Evolutionary conservation across 2,888 invertebrate genomes (phyloP), one percentile per base, ranked within the genome.

Genomic region (Shargacucullia verbasci): DNA sequence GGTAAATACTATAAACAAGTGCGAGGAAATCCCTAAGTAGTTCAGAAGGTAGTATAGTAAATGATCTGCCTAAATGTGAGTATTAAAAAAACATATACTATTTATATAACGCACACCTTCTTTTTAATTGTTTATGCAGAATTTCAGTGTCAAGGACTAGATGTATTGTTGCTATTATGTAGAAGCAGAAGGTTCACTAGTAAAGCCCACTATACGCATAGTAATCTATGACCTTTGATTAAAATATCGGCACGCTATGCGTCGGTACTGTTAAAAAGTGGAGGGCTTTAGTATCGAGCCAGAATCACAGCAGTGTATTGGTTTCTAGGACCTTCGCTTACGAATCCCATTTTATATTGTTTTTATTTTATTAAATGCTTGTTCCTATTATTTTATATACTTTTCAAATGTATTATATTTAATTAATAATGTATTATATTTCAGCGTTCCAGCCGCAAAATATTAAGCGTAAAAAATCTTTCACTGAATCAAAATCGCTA

Each of bases 1-100:
- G 20, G 4, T 4, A 20, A 20, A 20, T 4, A 2, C 20, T 20
- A 20, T 4, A 2, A 20, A 20, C 12, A 7, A n/a, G 34, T 35
- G 34, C 12, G 38, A 20, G 46, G n/a, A 9, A 2, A 11, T 47
- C 25, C 29, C 59, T 12, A 20, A 6, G 12, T 34, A 34, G 5
- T 34, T 12, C 12, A 34, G 34, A 34, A 34, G 34, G 12, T 8
- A 9, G 35, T 8, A 5, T 35, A 9, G 14, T 13, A 35, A 35
- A 35, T 9, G 14, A 9, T 14, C 14, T 37, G 29, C 11, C 11
- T 47, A 31, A 2, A 44, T 39, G 61, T 61, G 61, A 61, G 61
- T 63, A 61, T 31, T 43, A 25, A 54, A 50, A 43, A 0, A 15
- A 4, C 25, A 7, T 29, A 25, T 29, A 11, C 29, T 40, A 31